Evolutionary conservation across 1,140 invertebrate genomes (phyloP), one percentile per base, ranked within the genome.

Genomic region (Aphaenogaster ashmeadi): DNA sequence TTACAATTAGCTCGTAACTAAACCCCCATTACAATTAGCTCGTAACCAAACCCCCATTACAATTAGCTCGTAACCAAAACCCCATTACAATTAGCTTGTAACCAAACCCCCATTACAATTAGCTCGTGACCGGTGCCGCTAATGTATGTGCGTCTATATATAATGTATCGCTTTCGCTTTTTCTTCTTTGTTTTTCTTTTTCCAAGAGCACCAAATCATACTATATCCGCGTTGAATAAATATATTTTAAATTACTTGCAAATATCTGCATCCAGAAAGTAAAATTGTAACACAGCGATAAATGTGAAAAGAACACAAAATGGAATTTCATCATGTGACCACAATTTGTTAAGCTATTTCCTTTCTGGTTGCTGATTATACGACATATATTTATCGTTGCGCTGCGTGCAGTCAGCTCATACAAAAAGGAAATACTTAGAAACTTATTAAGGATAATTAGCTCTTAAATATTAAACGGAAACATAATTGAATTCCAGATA

Each of bases 341-440:
- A 44, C 6, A 8, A 83, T 72, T 62, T 21, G 11, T 71, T 60
- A 18, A 75, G 64, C 90, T 91, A 91, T 91, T 91, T 91, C 86
- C 88, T 91, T 90, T 90, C 81, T 91, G 78, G 83, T 78, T 91
- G 86, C 83, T 86, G 87, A 89, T 86, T 75, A 44, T 62, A 71
- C 41, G 21, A 33, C 11, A 75, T 54, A 79, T 62, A 54, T 79
- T 56, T 54, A 81, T 67, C 15, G 36, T 41, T 83, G 41, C 27
- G 36, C 36, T 56, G 83, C 67, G 92, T 95, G 94, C 94, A 93
- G 94, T 95, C 95, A 95, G 93, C 90, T 94, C 94, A 95, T 95
- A 95, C 93, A 91, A 91, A 92, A 93, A 92, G 69, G 86, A 89
- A 85, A 81, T 81, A 80, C 15, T 71, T 8, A 56, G 47, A 88